phyloP scores from a whole-genome alignment of 2,113 vertebrate species.

The Corythaixoides concolor region DNA sequence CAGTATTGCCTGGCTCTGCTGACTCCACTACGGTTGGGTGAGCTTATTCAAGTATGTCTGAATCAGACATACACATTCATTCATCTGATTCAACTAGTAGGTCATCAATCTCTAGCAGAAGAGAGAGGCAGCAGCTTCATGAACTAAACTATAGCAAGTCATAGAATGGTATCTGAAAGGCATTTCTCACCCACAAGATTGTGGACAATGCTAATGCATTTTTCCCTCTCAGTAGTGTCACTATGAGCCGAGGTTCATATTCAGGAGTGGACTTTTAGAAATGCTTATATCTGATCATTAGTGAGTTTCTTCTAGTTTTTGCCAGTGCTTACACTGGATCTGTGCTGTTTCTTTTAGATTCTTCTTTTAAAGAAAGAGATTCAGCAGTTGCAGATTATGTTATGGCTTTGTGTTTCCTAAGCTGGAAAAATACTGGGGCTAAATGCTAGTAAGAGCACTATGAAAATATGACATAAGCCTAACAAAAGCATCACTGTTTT shows the following conservation, averaged over 20 bases:
- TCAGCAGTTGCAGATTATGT: not conserved
- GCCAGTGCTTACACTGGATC: not conserved
- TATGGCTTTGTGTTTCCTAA: not conserved
- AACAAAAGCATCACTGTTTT: not conserved
- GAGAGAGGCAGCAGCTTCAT: not conserved
- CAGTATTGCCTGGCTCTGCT: not conserved
- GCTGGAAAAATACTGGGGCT: not conserved
- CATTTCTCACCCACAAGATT: not conserved
- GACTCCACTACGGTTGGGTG: not conserved
- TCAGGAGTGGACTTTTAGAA: not conserved
- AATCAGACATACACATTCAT: not conserved
- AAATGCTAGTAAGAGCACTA: not conserved
- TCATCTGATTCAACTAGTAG: not conserved
- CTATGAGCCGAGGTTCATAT: not conserved
- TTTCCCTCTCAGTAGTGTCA: not conserved
- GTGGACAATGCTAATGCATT: not conserved
- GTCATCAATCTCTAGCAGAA: not conserved
- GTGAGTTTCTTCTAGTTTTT: not conserved
- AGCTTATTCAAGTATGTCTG: not conserved
- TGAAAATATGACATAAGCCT: not conserved
- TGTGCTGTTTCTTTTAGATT: not conserved
- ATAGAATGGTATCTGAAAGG: not conserved
- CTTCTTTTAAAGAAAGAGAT: not conserved
- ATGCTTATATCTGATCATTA: not conserved
- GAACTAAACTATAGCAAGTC: not conserved